A percentile compares a stretch with the other conserved stretches of the same genome.
phyloP scores from a whole-genome alignment of 2,888 invertebrate genomes.

The Notodonta ziczac region DNA sequence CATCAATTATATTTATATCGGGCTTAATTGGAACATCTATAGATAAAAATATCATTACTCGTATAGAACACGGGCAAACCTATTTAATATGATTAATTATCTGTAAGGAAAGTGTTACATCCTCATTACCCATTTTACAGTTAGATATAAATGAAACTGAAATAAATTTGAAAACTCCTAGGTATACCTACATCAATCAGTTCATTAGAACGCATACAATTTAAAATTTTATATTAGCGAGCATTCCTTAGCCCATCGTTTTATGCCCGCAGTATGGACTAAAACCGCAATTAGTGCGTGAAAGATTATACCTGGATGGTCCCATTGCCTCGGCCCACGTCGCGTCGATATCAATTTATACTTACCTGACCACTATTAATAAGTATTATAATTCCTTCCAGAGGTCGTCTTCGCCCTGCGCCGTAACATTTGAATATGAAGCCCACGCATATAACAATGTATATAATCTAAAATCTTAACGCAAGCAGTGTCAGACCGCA shows the following conservation, averaged over 20 bases:
- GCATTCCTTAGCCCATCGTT: no score
- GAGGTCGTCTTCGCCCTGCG: background rate
- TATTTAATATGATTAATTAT: background rate
- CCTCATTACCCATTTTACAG: slow-evolving; percentile 3
- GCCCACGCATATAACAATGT: slow-evolving; percentile 30
- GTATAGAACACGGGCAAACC: background rate
- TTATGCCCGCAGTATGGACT: no score
- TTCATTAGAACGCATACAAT: background rate
- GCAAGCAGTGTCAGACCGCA: slow-evolving; percentile 26
- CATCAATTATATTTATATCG: background rate
- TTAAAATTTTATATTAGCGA: no score
- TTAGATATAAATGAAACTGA: background rate
- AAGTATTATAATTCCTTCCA: background rate
- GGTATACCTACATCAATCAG: background rate
- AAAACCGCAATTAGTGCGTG: background rate
- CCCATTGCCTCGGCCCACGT: background rate
- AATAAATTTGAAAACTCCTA: background rate
- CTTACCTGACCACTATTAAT: background rate
- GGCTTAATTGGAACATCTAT: no score
- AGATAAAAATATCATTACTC: background rate
- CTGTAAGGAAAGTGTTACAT: background rate
- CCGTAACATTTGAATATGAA: slow-evolving; percentile 14
- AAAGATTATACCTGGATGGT: background rate
- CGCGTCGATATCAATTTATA: background rate
- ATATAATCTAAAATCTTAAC: slow-evolving; percentile 18